phyloP scores from a whole-genome alignment of 2,797 vertebrate species.

The Clarias platycephalus region DNA sequence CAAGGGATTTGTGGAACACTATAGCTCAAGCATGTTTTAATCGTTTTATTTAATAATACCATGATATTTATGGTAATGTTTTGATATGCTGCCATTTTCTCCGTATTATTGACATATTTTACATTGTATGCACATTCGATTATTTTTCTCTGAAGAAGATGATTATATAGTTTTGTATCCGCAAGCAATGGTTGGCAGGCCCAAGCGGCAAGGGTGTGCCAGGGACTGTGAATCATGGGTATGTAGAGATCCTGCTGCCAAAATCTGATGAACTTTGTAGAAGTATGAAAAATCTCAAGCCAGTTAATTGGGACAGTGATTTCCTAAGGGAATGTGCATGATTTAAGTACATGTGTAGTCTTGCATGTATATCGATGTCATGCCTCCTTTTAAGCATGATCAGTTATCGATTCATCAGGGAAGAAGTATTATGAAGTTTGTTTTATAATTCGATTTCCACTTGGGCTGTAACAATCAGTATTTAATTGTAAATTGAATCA shows the following conservation, averaged over 20 bases:
- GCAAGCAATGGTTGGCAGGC: background rate
- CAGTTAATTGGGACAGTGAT: background rate
- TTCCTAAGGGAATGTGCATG: background rate
- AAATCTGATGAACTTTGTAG: background rate
- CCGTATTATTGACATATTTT: background rate
- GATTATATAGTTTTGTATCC: background rate
- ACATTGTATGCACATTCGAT: background rate
- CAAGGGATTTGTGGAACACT: slow-evolving; percentile 1
- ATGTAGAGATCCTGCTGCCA: background rate
- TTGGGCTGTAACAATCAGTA: background rate
- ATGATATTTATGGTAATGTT: background rate
- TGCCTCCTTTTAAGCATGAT: background rate
- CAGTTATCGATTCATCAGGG: background rate
- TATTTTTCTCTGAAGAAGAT: background rate
- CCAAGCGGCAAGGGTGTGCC: no score
- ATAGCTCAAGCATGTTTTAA: background rate
- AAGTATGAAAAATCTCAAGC: background rate
- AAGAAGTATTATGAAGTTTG: background rate
- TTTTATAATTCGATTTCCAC: background rate
- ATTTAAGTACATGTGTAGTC: background rate
- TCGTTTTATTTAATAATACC: background rate
- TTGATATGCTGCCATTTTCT: background rate
- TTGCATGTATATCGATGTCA: background rate
- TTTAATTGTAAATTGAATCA: background rate
- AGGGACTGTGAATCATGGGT: background rate